A percentile compares a stretch with the other conserved stretches of the same genome.
phyloP scores from a whole-genome alignment of 1,140 invertebrate species.

The Listronotus oregonensis region DNA sequence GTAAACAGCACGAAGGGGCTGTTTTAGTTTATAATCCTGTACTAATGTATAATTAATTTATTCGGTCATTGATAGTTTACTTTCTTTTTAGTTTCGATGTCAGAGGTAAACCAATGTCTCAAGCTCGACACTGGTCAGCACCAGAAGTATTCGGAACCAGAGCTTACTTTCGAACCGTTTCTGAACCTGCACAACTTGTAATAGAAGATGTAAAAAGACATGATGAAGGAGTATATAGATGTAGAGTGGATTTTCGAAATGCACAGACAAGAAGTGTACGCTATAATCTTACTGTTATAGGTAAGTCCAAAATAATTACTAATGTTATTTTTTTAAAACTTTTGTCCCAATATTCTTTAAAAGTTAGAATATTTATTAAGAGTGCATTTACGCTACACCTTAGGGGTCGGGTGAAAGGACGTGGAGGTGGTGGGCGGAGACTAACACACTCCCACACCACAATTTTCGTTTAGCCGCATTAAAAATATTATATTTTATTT shows the following conservation, averaged over 20 bases:
- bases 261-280: constrained; percentile 84
- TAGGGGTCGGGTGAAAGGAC: too few relatives aligned
- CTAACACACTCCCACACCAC: too few relatives aligned
- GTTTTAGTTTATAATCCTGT: too few relatives aligned
- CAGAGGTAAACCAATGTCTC: constrained; percentile 71
- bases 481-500: too few relatives aligned
- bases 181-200: constrained; percentile 73
- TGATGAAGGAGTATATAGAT: constrained; percentile 86
- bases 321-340: too few relatives aligned
- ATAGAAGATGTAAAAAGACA: constrained; percentile 78
- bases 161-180: constrained; percentile 75
- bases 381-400: too few relatives aligned
- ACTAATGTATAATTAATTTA: too few relatives aligned
- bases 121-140: constrained; percentile 75
- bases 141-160: constrained; percentile 78
- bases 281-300: constrained; percentile 87
- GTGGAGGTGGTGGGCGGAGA: too few relatives aligned
- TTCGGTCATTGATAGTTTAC: constrained; percentile 26
- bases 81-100: constrained; percentile 73
- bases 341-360: too few relatives aligned
- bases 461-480: too few relatives aligned
- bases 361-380: too few relatives aligned
- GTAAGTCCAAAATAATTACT: constrained; percentile 72
- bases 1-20: too few relatives aligned
- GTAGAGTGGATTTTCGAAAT: constrained; percentile 85